Evolutionary conservation across 2,888 invertebrate genomes (phyloP).

Genomic region (Geotrupes spiniger): DNA sequence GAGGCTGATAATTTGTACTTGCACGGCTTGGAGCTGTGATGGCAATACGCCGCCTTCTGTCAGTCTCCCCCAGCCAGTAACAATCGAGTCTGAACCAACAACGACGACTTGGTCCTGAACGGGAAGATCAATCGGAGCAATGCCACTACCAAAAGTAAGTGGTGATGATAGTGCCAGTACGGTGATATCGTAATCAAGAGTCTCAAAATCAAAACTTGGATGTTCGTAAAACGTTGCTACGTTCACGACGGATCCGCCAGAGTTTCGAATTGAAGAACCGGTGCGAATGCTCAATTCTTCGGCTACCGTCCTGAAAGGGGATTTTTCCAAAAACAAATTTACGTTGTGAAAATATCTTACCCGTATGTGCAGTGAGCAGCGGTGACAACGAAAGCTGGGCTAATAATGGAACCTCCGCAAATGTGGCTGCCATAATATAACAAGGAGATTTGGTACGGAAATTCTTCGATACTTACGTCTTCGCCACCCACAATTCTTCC

Average conservation of each 20-base stretch:
- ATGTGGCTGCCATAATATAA: conserved; percentile 26
- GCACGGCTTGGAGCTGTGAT: conserved; percentile 22
- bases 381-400: conserved; percentile 29
- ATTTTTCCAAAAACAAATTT: neutral
- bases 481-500: conserved; percentile 36
- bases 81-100: conserved; percentile 14
- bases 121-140: conserved; percentile 16
- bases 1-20: conserved; percentile 23
- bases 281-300: conserved; percentile 15
- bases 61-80: conserved; percentile 26
- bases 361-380: conserved; percentile 35
- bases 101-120: conserved; percentile 8
- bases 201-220: conserved; percentile 29
- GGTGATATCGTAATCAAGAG: conserved; percentile 40
- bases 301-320: conserved; percentile 1
- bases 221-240: conserved; percentile 30
- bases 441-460: conserved; percentile 34
- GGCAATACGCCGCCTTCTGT: conserved; percentile 6
- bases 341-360: neutral
- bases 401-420: conserved; percentile 36
- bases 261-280: conserved; percentile 18
- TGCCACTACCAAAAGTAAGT: conserved; percentile 9
- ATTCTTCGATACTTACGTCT: conserved; percentile 27
- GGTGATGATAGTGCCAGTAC: conserved; percentile 36
- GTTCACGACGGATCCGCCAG: conserved; percentile 21